Evolutionary conservation across 2,888 invertebrate genomes (phyloP).

Genomic region (Drosophila greeni): DNA sequence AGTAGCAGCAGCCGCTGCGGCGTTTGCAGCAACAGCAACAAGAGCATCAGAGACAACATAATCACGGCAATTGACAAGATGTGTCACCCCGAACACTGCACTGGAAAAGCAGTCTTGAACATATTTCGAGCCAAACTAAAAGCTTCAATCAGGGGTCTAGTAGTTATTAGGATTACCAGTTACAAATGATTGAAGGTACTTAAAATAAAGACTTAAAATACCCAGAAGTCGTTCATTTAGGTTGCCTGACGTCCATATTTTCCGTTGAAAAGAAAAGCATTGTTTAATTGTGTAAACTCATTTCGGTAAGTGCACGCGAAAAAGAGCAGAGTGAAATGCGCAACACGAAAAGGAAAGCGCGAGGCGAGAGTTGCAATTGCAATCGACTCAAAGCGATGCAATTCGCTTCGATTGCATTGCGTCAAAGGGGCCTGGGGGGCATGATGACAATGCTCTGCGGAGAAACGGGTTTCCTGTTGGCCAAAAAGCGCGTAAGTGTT

Average conservation of each 20-base stretch:
- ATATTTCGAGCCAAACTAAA: not conserved
- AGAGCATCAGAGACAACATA: conserved; percentile 56
- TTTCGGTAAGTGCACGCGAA: conserved; percentile 21
- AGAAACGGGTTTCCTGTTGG: conserved; percentile 62
- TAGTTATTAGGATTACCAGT: not conserved
- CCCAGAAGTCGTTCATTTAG: not conserved
- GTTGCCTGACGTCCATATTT: not conserved
- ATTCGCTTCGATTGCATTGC: conserved; percentile 40
- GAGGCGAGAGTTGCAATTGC: conserved; percentile 30
- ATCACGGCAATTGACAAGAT: conserved; percentile 64
- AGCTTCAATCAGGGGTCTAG: not conserved
- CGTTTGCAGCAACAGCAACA: conserved; percentile 16
- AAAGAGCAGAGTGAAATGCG: conserved; percentile 27
- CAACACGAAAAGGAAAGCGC: conserved; percentile 44
- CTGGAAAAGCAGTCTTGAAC: conserved; percentile 3
- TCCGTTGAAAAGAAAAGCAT: not conserved
- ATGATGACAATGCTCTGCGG: conserved; percentile 35
- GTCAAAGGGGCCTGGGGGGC: conserved; percentile 11
- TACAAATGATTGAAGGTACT: not conserved
- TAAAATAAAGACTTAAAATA: too few species aligned
- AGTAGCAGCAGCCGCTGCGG: conserved; percentile 13
- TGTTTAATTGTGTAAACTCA: not conserved
- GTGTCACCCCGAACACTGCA: conserved; percentile 30
- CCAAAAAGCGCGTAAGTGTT: conserved; percentile 62
- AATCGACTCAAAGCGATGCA: conserved; percentile 32